phyloP scores from a whole-genome alignment of 2,113 vertebrate genomes.

The Cololabis saira region DNA sequence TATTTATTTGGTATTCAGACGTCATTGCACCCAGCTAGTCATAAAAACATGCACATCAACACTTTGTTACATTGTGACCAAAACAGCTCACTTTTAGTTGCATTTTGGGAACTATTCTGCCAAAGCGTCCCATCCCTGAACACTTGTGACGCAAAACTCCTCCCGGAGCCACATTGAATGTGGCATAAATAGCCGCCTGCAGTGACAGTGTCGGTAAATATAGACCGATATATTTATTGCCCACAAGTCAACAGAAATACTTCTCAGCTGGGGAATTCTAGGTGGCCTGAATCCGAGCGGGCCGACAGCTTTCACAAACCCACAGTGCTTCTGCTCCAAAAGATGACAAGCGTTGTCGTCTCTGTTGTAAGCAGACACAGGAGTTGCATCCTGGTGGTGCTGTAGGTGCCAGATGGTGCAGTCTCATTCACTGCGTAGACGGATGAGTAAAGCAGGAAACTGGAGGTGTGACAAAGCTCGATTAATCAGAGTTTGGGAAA shows the following conservation, averaged over 20 bases:
- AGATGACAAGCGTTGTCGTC: slow-evolving; percentile 19
- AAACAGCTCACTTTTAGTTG: slow-evolving; percentile 10
- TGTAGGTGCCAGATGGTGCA: slow-evolving; percentile 62
- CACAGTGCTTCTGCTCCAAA: slow-evolving; percentile 7
- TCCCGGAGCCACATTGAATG: slow-evolving; percentile 20
- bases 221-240: slow-evolving; percentile 20
- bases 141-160: slow-evolving; percentile 29
- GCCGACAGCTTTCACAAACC: slow-evolving; percentile 28
- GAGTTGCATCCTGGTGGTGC: slow-evolving; percentile 27
- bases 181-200: slow-evolving; percentile 28
- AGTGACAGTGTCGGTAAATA: slow-evolving; percentile 46
- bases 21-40: too few relatives aligned
- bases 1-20: too few relatives aligned
- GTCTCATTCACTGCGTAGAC: slow-evolving; percentile 50
- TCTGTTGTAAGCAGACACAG: slow-evolving; percentile 30
- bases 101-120: slow-evolving; percentile 19
- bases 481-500: slow-evolving; percentile 42
- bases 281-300: slow-evolving; percentile 25
- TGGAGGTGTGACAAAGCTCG: slow-evolving; percentile 62
- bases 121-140: slow-evolving; percentile 31
- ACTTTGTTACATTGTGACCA: too few relatives aligned
- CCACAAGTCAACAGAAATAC: slow-evolving; percentile 30
- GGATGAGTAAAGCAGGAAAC: slow-evolving; percentile 59
- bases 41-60: too few relatives aligned
- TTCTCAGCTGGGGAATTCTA: slow-evolving; percentile 8